Percentiles rank a stretch among this genome's conserved stretches.
phyloP scores from a whole-genome alignment of 2,797 vertebrate genomes.

The Synanceia verrucosa region DNA sequence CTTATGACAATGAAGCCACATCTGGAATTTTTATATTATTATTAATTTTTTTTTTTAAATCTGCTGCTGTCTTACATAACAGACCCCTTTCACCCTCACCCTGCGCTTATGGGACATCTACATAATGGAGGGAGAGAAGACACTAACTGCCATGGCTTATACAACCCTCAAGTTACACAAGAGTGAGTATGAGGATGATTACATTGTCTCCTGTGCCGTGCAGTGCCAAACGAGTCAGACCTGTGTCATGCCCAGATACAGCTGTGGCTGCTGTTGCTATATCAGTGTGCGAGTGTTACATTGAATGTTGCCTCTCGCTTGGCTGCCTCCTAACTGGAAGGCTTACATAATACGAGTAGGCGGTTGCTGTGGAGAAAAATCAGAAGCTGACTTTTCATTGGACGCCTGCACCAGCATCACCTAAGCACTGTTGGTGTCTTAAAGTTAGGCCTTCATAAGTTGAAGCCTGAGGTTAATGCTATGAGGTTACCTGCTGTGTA shows the following conservation, averaged over 20 bases:
- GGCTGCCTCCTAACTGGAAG: slow-evolving; percentile 57
- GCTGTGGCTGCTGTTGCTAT: slow-evolving; percentile 40
- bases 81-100: slow-evolving; percentile 90
- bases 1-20: neutral
- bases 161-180: slow-evolving; percentile 88
- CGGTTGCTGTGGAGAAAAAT: slow-evolving; percentile 72
- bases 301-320: slow-evolving; percentile 44
- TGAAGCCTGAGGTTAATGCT: neutral
- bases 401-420: slow-evolving; percentile 20
- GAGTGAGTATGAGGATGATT: slow-evolving; percentile 84
- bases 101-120: slow-evolving; percentile 90
- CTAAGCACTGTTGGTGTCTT: slow-evolving; percentile 5
- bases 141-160: slow-evolving; percentile 87
- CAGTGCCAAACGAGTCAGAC: slow-evolving; percentile 12
- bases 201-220: neutral
- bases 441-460: neutral
- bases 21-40: neutral
- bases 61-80: slow-evolving; percentile 53
- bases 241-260: slow-evolving; percentile 23
- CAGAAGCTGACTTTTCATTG: slow-evolving; percentile 64
- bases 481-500: neutral
- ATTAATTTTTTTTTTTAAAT: slow-evolving; percentile 31
- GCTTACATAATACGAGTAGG: slow-evolving; percentile 71
- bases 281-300: slow-evolving; percentile 23
- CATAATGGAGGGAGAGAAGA: slow-evolving; percentile 87